Conservation (phyloP, 2,888 invertebrate species). For the Xestia rhomboidea region DNA sequence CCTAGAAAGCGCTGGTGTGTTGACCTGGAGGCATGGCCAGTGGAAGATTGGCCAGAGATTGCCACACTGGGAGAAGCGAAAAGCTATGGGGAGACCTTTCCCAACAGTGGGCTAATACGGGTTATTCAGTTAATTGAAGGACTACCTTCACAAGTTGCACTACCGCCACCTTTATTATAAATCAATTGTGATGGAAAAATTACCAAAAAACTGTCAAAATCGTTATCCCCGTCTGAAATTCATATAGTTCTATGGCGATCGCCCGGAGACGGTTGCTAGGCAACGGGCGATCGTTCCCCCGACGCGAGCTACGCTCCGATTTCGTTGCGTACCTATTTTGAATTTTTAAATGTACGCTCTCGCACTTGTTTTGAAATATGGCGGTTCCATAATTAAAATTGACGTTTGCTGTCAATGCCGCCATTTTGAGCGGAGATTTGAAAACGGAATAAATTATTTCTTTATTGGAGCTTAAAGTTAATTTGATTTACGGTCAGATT, state of each 20-base stretch:
- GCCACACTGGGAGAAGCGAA: background rate
- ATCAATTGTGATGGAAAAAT: background rate
- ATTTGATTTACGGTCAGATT: slow-evolving; percentile 28
- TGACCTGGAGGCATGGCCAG: background rate
- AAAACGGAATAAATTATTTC: slow-evolving; percentile 53
- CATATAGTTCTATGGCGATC: slow-evolving; percentile 63
- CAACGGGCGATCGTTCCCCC: slow-evolving; percentile 79
- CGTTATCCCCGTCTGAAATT: slow-evolving; percentile 37
- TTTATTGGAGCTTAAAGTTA: slow-evolving; percentile 36
- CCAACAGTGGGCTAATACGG: background rate
- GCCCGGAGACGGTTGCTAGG: slow-evolving; percentile 79
- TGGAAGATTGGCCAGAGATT: background rate
- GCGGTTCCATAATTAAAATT: slow-evolving; percentile 62
- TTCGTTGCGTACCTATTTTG: slow-evolving; percentile 71
- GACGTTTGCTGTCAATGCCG: slow-evolving; percentile 58
- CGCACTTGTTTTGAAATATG: slow-evolving; percentile 57
- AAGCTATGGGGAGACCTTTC: background rate
- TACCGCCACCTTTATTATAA: background rate
- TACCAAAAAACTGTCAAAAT: background rate
- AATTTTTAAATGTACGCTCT: slow-evolving; percentile 66
- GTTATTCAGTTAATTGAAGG: background rate
- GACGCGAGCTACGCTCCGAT: slow-evolving; percentile 71
- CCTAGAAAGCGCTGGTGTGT: background rate
- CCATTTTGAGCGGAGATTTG: slow-evolving; percentile 41
- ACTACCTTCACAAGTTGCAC: background rate